Base-by-base conservation (phyloP, 2,888 invertebrate species). In the Caenorhabditis sp. region DNA sequence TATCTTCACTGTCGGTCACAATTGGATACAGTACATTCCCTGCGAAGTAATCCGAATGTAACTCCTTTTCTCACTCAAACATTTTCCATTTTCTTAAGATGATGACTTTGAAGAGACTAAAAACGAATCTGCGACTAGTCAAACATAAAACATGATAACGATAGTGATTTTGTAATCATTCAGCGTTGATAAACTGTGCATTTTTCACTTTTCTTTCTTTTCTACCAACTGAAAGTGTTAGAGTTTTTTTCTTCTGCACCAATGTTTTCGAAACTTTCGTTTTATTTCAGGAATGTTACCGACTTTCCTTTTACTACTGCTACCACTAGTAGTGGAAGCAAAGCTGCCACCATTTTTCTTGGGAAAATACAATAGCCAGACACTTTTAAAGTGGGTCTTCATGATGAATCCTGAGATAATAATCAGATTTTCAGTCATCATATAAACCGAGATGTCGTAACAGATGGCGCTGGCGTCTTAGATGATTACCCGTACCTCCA, bases 401-500 rank as follows among this genome's bases (percentile, higher is more conserved):
- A 5, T 28, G 26, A 26, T n/a, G 31, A 24, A 28, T 44, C 6
- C 19, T 10, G 12, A 16, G 28, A 59, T n/a, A 28, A 2, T 26
- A 5, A 12, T n/a, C 54, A 22, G n/a, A n/a, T n/a, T 63, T 82
- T 28, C 22, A 79, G 79, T 22, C 51, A 68, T 35, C 61, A 56
- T n/a, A n/a, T 82, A 1, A 28, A 76, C 14, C 41, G 38, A 16
- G 16, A 66, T 4, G 12, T 44, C 12, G 38, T 41, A 1, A 12
- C 56, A 0, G 56, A 44, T 5, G 51, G 56, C n/a, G 16, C 7
- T n/a, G 38, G 58, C 0, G 10, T 66, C 14, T n/a, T 49, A 6
- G 74, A 74, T n/a, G 56, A 76, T 5, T 84, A 82, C 41, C 86
- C 84, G 12, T 77, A 44, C 12, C 51, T 86, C 8, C 82, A 82